Percentiles rank a stretch among this genome's conserved stretches.
Conservation (phyloP, 2,113 vertebrate genomes). For the Tamias sibiricus region DNA sequence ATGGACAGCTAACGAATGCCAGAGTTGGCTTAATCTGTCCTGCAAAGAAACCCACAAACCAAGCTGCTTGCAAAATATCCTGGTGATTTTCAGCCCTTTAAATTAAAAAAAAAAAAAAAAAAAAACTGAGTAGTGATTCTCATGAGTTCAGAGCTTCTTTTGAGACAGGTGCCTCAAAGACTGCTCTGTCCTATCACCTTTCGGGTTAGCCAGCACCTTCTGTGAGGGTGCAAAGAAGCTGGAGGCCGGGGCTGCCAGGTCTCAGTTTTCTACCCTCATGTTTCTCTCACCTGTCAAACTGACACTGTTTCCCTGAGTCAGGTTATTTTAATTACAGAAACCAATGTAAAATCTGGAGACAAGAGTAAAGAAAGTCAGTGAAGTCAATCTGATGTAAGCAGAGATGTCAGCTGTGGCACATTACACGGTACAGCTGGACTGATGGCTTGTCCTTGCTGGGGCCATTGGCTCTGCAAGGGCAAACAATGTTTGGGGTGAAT, state of each 20-base stretch:
- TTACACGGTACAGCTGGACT: not conserved
- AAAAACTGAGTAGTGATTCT: not conserved
- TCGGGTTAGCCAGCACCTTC: not conserved
- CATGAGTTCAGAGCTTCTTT: not conserved
- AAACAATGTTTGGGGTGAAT: not conserved
- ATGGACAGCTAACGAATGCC: not conserved
- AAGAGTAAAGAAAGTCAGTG: not conserved
- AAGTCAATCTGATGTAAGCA: not conserved
- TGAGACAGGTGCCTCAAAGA: not conserved
- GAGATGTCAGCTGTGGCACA: not conserved
- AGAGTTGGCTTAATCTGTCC: not conserved
- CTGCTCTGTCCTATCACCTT: not conserved
- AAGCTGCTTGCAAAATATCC: not conserved
- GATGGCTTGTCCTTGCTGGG: not conserved
- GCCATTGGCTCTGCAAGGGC: not conserved
- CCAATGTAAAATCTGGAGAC: conserved; percentile 17
- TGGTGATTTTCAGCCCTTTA: conserved; percentile 2
- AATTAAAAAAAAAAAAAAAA: conserved; percentile 12
- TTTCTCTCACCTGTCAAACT: not conserved
- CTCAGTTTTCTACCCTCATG: not conserved
- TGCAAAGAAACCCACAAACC: not conserved
- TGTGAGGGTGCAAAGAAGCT: not conserved
- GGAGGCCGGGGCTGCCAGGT: not conserved
- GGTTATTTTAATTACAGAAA: not conserved
- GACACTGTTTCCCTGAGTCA: not conserved